Base-by-base conservation (phyloP, 2,113 vertebrate genomes). In the Oncorhynchus nerka region DNA sequence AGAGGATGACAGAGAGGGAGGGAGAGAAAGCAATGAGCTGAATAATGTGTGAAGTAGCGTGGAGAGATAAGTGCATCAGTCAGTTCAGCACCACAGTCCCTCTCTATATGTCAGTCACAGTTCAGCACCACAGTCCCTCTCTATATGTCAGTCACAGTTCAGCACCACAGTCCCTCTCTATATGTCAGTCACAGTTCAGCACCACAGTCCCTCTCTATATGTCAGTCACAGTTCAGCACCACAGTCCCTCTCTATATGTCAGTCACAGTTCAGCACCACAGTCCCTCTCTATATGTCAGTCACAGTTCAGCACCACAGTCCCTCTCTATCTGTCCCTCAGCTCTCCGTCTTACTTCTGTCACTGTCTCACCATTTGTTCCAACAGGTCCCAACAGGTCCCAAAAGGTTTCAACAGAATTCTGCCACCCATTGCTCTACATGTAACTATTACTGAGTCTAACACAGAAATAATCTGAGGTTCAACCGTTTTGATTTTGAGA, bases 31-130 rank as follows among this genome's bases (percentile, higher is more conserved):
- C 70, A 71, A 59, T 6, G 72, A 39, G 70, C 32, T 65, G 39
- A 26, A 4, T 32, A 69, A 24, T 5, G 32, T 69, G 69, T 13
- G 65, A 34, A 62, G 68, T 28, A 1, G 6, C 16, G 4, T 55
- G 3, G 30, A 76, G 75, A 78, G 78, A 79, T 71, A 15, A 16
- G 49, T 79, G 84, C 83, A 24, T 85, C 86, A 90, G 86, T 82
- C 68, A 34, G 34, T 39, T 39, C 39, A 39, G 39, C 34, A 39
- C 32, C 32, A 84, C 57, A 20, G 13, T 45, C 49, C 75, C 75
- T 51, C 26, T 70, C 59, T 75, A 49, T 69, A 9, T 62, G n/a
- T 71, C 30, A 75, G n/a, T 73, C 57, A 34, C 32, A 34, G 39
- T 45, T 45, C 39, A 45, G 39, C 39, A 45, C 39, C 39, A 45